phyloP scores from a whole-genome alignment of 2,113 vertebrate species.

The Struthidea cinerea region DNA sequence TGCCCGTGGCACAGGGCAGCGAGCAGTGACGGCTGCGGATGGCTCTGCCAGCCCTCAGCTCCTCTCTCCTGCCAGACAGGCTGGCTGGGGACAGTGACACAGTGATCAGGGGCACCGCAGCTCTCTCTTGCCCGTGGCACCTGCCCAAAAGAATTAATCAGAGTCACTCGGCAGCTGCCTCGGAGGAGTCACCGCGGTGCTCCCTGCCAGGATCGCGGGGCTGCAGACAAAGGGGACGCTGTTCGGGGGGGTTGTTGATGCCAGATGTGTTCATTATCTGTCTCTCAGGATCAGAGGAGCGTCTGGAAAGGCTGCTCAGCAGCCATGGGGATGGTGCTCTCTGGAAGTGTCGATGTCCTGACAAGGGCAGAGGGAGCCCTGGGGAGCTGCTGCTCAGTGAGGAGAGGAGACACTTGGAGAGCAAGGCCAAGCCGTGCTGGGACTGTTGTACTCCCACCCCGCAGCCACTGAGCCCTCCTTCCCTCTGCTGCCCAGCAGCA shows the following conservation, averaged over 20 bases:
- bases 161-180: neutral
- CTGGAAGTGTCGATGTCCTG: neutral
- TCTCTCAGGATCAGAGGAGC: neutral
- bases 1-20: neutral
- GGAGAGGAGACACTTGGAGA: neutral
- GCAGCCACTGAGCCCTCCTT: neutral
- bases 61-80: neutral
- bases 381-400: neutral
- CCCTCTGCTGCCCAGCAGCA: neutral
- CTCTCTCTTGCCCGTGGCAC: neutral
- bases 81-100: neutral
- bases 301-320: neutral
- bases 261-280: neutral
- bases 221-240: neutral
- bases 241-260: neutral
- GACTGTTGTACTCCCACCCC: accelerated
- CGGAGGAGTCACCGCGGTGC: neutral
- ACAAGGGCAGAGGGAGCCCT: neutral
- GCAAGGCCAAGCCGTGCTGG: neutral
- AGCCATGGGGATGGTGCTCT: neutral
- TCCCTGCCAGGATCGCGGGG: neutral
- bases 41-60: neutral
- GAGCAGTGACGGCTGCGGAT: neutral
- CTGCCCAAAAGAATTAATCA: conserved; percentile 34
- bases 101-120: neutral